phyloP scores from a whole-genome alignment of 2,113 vertebrate species.

The Xerus inauris region DNA sequence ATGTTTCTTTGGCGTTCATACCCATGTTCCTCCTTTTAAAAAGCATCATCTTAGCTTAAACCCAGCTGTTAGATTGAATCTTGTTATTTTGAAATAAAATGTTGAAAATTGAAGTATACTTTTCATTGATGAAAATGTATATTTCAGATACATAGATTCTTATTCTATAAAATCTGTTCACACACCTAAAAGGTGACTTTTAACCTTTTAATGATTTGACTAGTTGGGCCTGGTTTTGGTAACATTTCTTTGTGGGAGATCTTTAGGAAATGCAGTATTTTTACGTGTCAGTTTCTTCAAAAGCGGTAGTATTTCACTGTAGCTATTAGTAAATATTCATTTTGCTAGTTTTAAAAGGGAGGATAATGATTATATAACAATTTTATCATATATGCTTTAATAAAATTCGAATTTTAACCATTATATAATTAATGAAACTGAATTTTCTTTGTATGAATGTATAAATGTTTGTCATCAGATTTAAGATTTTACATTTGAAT shows the following conservation, averaged over 20 bases:
- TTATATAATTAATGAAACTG: background rate
- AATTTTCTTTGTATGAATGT: constrained; percentile 7
- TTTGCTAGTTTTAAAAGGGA: constrained; percentile 25
- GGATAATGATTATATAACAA: constrained; percentile 20
- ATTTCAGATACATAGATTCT: constrained; percentile 38
- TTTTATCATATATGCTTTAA: background rate
- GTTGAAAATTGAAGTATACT: constrained; percentile 22
- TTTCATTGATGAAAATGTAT: constrained; percentile 41
- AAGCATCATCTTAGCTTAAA: background rate
- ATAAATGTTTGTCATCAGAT: background rate
- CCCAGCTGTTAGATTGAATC: background rate
- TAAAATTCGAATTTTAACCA: constrained; percentile 40
- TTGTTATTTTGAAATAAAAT: constrained; percentile 43
- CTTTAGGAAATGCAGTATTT: constrained; percentile 51
- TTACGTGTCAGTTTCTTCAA: background rate
- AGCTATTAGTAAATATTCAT: background rate
- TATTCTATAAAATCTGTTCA: constrained; percentile 33
- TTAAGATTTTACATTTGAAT: constrained; percentile 44
- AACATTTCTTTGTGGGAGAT: constrained; percentile 40
- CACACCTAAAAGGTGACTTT: constrained; percentile 27
- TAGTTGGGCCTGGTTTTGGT: background rate
- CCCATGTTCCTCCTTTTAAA: background rate
- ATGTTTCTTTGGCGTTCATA: constrained; percentile 47
- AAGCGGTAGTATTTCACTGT: constrained; percentile 34
- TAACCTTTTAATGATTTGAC: background rate